Evolutionary conservation across 2,113 vertebrate species (phyloP).

Genomic region (Lepidothrix coronata): DNA sequence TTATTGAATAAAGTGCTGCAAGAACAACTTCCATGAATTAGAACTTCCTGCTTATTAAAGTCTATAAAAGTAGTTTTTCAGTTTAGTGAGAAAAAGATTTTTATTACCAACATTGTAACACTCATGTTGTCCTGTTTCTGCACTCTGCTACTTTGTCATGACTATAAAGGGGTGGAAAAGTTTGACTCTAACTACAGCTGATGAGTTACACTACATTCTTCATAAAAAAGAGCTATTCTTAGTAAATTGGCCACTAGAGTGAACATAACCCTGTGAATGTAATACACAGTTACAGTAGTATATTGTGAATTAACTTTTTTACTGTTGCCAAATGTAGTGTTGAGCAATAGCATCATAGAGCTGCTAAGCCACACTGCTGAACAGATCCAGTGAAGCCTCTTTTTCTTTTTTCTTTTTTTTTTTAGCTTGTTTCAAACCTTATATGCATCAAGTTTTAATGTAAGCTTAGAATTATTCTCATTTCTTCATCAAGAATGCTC

Average conservation of each 20-base stretch:
- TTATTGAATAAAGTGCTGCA: not conserved
- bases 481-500: not conserved
- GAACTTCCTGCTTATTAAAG: not conserved
- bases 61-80: not conserved
- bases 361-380: not conserved
- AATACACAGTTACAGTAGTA: not conserved
- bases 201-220: not conserved
- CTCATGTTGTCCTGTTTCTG: not conserved
- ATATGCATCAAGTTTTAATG: not conserved
- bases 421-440: not conserved
- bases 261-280: not conserved
- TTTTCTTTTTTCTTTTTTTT: not conserved
- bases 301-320: not conserved
- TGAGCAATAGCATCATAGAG: not conserved
- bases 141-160: not conserved
- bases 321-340: not conserved
- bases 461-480: not conserved
- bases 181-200: not conserved
- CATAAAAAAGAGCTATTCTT: not conserved
- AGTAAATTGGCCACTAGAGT: not conserved
- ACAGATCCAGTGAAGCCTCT: not conserved
- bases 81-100: not conserved
- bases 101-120: not conserved
- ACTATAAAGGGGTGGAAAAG: not conserved
- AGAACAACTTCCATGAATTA: not conserved